phyloP scores from a whole-genome alignment of 1,140 invertebrate genomes.

The Schlechtendalia chinensis region DNA sequence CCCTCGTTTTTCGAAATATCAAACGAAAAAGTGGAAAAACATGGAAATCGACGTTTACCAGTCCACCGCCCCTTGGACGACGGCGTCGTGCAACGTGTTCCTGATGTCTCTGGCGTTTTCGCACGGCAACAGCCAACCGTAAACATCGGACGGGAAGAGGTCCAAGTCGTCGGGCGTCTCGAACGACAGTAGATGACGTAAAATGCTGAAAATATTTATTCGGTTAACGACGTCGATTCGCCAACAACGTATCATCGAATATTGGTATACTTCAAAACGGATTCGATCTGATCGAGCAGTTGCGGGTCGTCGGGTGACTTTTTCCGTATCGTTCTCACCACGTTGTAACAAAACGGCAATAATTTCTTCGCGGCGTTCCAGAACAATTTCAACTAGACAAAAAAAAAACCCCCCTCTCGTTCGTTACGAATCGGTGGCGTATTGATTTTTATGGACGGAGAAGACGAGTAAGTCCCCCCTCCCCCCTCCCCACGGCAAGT shows the following conservation, averaged over 20 bases:
- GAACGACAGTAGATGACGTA: conserved; percentile 63
- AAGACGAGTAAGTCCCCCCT: no score
- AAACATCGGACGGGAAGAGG: conserved; percentile 68
- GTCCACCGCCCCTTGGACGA: conserved; percentile 70
- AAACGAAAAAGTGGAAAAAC: not conserved
- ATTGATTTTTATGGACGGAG: no score
- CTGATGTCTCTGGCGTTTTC: conserved; percentile 62
- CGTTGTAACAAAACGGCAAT: conserved; percentile 71
- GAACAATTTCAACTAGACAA: conserved; percentile 64
- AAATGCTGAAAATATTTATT: conserved; percentile 59
- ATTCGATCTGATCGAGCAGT: conserved; percentile 65
- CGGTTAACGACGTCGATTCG: not conserved
- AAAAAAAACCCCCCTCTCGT: not conserved
- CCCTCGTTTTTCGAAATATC: not conserved
- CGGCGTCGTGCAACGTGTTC: conserved; percentile 65
- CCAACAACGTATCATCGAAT: conserved; percentile 27
- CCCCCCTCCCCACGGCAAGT: no score
- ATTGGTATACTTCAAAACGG: conserved; percentile 62
- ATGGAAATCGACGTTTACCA: conserved; percentile 58
- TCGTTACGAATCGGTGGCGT: no score
- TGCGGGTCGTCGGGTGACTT: conserved; percentile 69
- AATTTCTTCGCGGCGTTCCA: conserved; percentile 75
- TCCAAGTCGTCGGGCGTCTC: conserved; percentile 64
- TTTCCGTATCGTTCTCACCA: conserved; percentile 72
- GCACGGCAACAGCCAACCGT: conserved; percentile 64